A percentile compares a stretch with the other conserved stretches of the same genome.
Conservation (phyloP, 2,888 invertebrate genomes). For the Bruchidius siliquastri region DNA sequence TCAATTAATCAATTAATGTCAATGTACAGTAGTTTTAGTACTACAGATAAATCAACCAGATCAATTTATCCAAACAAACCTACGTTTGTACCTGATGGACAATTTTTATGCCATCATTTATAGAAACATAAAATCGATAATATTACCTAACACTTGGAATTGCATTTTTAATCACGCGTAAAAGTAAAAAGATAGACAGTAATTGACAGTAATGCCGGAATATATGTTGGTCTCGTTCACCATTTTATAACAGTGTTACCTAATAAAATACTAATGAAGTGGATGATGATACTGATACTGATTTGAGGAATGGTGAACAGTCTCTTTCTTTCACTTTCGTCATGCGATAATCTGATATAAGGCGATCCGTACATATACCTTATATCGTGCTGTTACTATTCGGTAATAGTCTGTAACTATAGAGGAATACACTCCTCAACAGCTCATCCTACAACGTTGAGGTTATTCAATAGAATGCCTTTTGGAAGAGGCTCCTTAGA, state of each 20-base stretch:
- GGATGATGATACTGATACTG: neutral
- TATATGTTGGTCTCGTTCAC: neutral
- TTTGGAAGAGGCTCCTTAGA: no score
- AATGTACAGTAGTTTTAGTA: no score
- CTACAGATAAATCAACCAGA: neutral
- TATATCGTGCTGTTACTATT: no score
- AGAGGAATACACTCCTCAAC: no score
- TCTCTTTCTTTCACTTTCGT: neutral
- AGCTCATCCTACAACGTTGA: no score
- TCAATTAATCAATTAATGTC: no score
- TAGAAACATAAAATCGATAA: neutral
- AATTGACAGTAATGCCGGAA: neutral
- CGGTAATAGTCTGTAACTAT: no score
- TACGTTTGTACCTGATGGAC: neutral
- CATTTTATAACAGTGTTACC: neutral
- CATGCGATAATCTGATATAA: neutral
- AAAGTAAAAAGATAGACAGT: neutral
- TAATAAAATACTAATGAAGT: neutral
- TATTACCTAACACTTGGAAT: neutral
- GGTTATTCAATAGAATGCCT: no score
- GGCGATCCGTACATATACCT: neutral
- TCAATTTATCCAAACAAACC: neutral
- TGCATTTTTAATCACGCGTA: neutral
- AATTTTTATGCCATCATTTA: neutral
- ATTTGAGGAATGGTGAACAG: neutral